phyloP scores from a whole-genome alignment of 2,888 invertebrate genomes.

The Osmoderma eremita region DNA sequence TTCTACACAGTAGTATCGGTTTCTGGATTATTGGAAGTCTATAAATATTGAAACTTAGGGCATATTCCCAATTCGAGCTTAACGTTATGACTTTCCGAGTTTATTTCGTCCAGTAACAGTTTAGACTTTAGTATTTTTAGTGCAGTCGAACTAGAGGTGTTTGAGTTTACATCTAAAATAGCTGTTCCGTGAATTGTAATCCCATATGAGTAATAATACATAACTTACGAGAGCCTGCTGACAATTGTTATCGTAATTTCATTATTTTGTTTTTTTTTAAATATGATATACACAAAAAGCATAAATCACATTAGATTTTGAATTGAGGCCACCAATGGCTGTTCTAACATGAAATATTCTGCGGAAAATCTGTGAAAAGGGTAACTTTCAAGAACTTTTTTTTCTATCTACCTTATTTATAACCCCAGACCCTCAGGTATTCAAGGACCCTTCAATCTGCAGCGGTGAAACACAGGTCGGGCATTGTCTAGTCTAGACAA shows the following conservation, averaged over 20 bases:
- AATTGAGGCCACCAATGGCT: background rate
- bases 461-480: background rate
- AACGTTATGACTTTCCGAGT: background rate
- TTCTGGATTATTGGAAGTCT: too few species aligned
- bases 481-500: constrained; percentile 20
- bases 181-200: constrained; percentile 1
- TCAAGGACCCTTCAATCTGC: constrained; percentile 2
- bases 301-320: too few species aligned
- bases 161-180: constrained; percentile 29
- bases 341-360: background rate
- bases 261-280: constrained; percentile 1
- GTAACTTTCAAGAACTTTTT: too few species aligned
- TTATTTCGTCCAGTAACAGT: constrained; percentile 12
- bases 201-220: background rate
- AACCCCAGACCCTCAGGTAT: background rate
- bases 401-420: constrained; percentile 7
- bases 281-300: too few species aligned
- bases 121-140: constrained; percentile 23
- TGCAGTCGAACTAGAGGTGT: constrained; percentile 17
- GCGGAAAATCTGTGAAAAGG: background rate
- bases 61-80: too few species aligned
- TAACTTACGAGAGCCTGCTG: background rate
- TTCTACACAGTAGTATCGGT: too few species aligned
- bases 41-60: too few species aligned
- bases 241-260: background rate